Base-by-base conservation (phyloP, 2,113 vertebrate species). In the Fregetta grallaria region DNA sequence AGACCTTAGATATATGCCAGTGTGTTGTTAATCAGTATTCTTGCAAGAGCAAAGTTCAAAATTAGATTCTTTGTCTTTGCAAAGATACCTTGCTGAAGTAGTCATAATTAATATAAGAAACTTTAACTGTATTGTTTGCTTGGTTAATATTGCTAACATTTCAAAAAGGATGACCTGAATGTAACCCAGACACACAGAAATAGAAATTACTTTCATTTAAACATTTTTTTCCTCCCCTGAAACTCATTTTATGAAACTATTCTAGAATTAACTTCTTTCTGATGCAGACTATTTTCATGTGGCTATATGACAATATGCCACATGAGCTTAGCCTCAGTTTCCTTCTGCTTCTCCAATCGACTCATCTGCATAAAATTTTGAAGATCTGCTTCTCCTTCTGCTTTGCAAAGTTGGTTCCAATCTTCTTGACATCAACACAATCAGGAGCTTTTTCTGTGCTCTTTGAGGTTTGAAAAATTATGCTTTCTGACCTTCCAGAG, bases 341-440 rank as follows among this genome's bases (percentile, higher is more conserved):
- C 81, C 90, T 92, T 88, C 76, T 96, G 71, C 71, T 92, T 87
- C 76, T 91, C 65, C 68, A 68, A 0, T 75, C 36, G 88, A 27
- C 44, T 94, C 49, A 21, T 88, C 76, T 92, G 86, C 73, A 19
- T 92, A 49, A 68, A 44, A 75, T 86, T 86, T 88, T 58, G 19
- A 86, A 92, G 77, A 84, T 86, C 88, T 88, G 55, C 62, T 93
- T 65, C 61, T 86, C 71, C 88, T 95, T 86, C 79, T 93, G 91
- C 63, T 96, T 85, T 94, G 70, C 8, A 1, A 68, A 90, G 61
- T 75, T 81, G 42, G 34, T 89, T 96, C 73, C 73, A 92, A 4
- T 89, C 74, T 76, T 90, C 55, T 88, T 95, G 61, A 81, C 58
- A 75, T 85, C 76, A 76, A 14, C 45, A 44, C 40, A 65, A 50